Evolutionary conservation across 2,888 invertebrate genomes (phyloP), one percentile per base, ranked within the genome.

Genomic region (Ernsta delagoae): DNA sequence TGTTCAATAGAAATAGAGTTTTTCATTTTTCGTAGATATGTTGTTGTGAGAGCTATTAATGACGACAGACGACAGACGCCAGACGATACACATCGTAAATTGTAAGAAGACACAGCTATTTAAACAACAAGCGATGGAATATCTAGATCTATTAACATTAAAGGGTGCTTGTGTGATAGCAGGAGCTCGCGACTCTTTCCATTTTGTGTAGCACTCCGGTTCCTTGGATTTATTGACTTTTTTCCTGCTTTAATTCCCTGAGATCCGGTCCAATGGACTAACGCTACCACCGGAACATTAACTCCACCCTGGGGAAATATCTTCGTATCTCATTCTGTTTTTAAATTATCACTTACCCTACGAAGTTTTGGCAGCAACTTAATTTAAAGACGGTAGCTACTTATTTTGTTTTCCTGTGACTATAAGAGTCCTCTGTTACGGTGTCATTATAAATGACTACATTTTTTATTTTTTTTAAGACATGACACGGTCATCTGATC

Each of bases 181-280:
- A 61, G 41, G 59, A 48, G 64, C 65, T 71, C 70, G 66, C 69
- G 59, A 54, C 39, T 57, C 60, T 67, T 61, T 43, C 63, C 31
- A 87, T 88, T 87, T 90, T 84, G 80, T 83, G 90, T 90, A 89
- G 89, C 89, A 85, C 79, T 82, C 81, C 83, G 83, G 85, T 79
- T 84, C 83, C 85, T 87, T 88, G 84, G 89, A 90, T 90, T 91
- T 91, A 90, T 92, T 89, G 89, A 90, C 89, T 89, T 92, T 90
- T 90, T 89, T 88, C 83, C 85, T 84, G 87, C 84, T 86, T 90
- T 91, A 90, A 92, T 91, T 91, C 90, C 87, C 85, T 87, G 87
- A 91, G 91, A 91, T 91, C 89, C 89, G 88, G 89, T 90, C 89
- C 87, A 92, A 90, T 88, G 87, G 89, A 87, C 85, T 83, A 74